A percentile compares a stretch with the other conserved stretches of the same genome.
Conservation (phyloP, 2,888 invertebrate species). For the Apamea crenata region DNA sequence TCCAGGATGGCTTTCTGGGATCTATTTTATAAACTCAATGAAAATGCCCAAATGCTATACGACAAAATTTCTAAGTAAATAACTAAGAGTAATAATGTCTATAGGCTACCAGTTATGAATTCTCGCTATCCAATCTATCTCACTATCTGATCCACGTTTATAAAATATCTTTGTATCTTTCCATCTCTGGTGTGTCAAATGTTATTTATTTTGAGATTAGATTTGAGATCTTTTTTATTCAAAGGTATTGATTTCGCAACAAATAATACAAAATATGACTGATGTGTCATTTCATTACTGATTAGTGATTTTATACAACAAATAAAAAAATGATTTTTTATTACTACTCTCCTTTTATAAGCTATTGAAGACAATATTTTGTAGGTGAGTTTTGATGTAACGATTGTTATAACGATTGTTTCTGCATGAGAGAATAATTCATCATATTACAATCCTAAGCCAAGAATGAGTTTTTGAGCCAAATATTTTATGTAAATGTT, state of each 20-base stretch:
- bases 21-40: conserved; percentile 70
- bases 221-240: background rate
- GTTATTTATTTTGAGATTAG: background rate
- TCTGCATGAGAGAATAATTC: background rate
- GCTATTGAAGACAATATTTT: background rate
- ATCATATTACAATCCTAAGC: too few species aligned
- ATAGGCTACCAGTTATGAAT: background rate
- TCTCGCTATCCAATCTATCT: background rate
- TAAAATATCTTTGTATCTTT: background rate
- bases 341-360: background rate
- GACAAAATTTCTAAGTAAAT: conserved; percentile 20
- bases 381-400: background rate
- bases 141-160: background rate
- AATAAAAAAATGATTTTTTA: background rate
- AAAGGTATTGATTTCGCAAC: background rate
- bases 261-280: background rate
- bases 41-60: conserved; percentile 59
- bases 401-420: background rate
- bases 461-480: background rate
- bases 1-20: conserved; percentile 75
- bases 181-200: background rate
- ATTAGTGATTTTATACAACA: background rate
- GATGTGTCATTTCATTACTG: background rate
- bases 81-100: background rate
- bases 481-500: too few species aligned